These are phyloP conservation scores for Lethenteron camtschaticum DNA, from an alignment of 2,113 vertebrate genomes.

Conservation along the genomic window DNA sequence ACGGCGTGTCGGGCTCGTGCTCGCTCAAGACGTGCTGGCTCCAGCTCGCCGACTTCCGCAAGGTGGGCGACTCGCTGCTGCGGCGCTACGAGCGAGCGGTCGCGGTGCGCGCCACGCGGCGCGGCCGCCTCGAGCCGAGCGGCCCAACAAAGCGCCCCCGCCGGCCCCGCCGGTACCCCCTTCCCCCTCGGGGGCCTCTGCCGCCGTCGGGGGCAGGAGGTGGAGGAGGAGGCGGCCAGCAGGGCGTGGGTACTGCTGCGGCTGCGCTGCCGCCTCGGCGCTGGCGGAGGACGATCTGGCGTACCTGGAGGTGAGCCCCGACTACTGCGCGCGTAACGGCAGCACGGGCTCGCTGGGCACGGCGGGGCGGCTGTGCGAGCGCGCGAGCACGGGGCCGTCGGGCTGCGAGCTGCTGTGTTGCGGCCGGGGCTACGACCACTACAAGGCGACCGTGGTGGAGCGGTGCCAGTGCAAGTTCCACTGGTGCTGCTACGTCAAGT, in stretches of 20 bases:
- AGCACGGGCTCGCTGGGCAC: conserved; percentile 6
- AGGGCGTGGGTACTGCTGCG: no score
- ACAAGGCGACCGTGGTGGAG: conserved; percentile 1
- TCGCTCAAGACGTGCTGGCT: conserved; percentile 6
- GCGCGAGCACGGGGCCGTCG: not conserved
- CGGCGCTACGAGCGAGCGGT: no score
- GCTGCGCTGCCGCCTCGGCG: no score
- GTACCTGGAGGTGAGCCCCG: conserved; percentile 1
- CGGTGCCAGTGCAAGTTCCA: conserved; percentile 4
- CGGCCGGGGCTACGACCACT: conserved; percentile 6
- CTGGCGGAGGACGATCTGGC: not conserved
- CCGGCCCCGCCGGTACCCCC: no score
- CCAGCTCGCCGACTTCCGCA: conserved; percentile 7
- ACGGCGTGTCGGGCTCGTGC: conserved; percentile 7
- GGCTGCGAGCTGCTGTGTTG: conserved; percentile 4
- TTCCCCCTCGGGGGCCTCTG: conserved; percentile 25
- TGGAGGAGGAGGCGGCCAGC: conserved; percentile 19
- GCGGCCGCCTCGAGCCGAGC: no score
- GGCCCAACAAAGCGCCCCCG: no score
- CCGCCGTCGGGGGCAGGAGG: conserved; percentile 59
- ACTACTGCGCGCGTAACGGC: conserved; percentile 1
- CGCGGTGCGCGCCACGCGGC: no score
- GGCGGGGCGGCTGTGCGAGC: not conserved
- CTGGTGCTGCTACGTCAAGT: conserved; percentile 2
- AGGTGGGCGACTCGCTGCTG: not conserved